Evolutionary conservation across 2,797 vertebrate species (phyloP).

Genomic region (Bovichtus variegatus): DNA sequence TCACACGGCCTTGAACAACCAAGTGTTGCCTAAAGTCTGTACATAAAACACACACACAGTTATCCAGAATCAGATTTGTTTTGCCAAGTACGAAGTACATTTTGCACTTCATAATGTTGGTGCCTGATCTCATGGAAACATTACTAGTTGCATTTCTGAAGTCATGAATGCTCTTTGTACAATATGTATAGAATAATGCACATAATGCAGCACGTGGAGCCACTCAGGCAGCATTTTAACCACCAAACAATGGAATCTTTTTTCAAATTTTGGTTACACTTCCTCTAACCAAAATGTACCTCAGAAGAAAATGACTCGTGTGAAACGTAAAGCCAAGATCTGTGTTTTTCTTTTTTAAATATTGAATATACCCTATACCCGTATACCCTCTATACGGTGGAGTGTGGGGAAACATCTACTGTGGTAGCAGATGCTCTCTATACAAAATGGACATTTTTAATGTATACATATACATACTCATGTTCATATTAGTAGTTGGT

Average conservation of each 20-base stretch:
- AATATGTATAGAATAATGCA: not conserved
- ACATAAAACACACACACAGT: conserved; percentile 6
- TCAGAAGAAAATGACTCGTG: not conserved
- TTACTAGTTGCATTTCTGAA: conserved; percentile 15
- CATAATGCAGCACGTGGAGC: not conserved
- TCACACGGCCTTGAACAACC: conserved; percentile 70
- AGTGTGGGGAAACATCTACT: not conserved
- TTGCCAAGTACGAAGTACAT: conserved; percentile 21
- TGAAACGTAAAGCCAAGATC: not conserved
- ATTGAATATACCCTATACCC: not conserved
- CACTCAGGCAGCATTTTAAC: conserved; percentile 4
- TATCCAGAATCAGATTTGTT: conserved; percentile 45
- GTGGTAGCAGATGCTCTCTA: not conserved
- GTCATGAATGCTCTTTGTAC: not conserved
- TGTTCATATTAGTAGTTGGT: not conserved
- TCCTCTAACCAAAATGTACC: not conserved
- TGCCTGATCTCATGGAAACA: not conserved
- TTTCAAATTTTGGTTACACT: too few relatives aligned
- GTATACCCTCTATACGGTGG: not conserved
- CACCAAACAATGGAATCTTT: too few relatives aligned
- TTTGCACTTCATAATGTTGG: conserved; percentile 24
- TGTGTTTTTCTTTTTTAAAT: not conserved
- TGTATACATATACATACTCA: not conserved
- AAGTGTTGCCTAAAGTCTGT: conserved; percentile 72
- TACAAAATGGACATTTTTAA: too few relatives aligned